Conservation (phyloP, 2,888 invertebrate species). For the Pterobdella sp. region DNA sequence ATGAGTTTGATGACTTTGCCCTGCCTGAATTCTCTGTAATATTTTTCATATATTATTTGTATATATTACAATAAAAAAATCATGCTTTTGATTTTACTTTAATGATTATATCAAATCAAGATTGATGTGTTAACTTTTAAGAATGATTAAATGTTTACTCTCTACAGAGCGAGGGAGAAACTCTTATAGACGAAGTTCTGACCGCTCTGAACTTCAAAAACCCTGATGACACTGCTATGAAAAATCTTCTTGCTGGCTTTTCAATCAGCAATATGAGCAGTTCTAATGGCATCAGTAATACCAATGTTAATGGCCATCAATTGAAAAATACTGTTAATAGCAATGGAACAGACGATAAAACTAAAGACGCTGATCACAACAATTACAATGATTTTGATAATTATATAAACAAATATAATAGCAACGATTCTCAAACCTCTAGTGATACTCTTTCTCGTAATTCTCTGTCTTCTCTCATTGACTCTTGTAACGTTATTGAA, state of each 20-base stretch:
- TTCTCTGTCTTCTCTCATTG: slow-evolving; percentile 8
- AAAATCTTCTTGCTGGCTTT: slow-evolving; percentile 25
- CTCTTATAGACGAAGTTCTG: slow-evolving; percentile 81
- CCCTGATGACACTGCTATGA: slow-evolving; percentile 15
- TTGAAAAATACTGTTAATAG: background rate
- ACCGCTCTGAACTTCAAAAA: slow-evolving; percentile 54
- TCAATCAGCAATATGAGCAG: background rate
- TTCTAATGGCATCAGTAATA: background rate
- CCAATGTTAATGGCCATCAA: background rate
- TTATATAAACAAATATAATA: background rate
- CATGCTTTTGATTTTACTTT: too few relatives aligned
- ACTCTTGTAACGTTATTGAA: background rate
- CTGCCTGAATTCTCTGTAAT: slow-evolving; percentile 47
- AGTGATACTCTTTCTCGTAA: slow-evolving; percentile 6
- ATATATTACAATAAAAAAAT: too few relatives aligned
- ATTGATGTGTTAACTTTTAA: background rate
- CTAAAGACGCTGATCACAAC: background rate
- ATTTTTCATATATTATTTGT: background rate
- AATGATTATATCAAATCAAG: too few relatives aligned
- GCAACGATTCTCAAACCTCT: background rate
- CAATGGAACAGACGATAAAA: background rate
- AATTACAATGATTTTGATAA: background rate
- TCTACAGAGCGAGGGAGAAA: slow-evolving; percentile 59
- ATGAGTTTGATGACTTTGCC: slow-evolving; percentile 44
- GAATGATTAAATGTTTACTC: background rate